Evolutionary conservation across 2,113 vertebrate genomes (phyloP), one percentile per base, ranked within the genome.

Genomic region (Spea multiplicata): DNA sequence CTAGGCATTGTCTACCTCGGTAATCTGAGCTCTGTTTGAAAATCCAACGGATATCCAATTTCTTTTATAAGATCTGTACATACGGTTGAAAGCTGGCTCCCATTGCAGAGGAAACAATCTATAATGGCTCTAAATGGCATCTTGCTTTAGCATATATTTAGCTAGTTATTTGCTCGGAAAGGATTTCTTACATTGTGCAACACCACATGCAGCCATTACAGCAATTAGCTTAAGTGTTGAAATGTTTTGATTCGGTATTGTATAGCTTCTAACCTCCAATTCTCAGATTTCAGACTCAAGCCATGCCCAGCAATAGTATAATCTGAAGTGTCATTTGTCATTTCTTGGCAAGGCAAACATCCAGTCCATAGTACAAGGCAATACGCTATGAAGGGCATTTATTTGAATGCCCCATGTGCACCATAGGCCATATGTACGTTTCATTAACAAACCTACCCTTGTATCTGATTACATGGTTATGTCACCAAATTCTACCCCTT

Each of bases 21-120:
- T 90, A 93, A 93, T 88, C 84, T 82, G 87, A 91, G 84, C 90
- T 86, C 59, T 71, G 81, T 81, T 86, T 81, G 76, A 84, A 83
- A 84, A 84, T 86, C 82, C 83, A 83, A 89, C 88, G 86, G 86
- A 82, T 90, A 89, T 91, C 86, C 84, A 84, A 79, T 90, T 91
- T 84, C 91, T 83, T 85, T 81, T 84, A 83, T 84, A 74, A 82
- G 82, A 83, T 83, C 84, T 86, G 86, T 86, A 85, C 88, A 89
- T 87, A 79, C 80, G 82, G 74, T 82, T 84, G 85, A 87, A 88
- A 90, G 89, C 89, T 89, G 90, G 87, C 85, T 55, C 78, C 82
- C 86, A 85, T 69, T 87, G 77, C 86, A 86, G 16, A 82, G 80
- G 79, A 75, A 76, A 52, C 77, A 78, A 83, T 83, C 83, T 81